Evolutionary conservation across 2,113 vertebrate genomes (phyloP).

Genomic region (Colinus virginianus): DNA sequence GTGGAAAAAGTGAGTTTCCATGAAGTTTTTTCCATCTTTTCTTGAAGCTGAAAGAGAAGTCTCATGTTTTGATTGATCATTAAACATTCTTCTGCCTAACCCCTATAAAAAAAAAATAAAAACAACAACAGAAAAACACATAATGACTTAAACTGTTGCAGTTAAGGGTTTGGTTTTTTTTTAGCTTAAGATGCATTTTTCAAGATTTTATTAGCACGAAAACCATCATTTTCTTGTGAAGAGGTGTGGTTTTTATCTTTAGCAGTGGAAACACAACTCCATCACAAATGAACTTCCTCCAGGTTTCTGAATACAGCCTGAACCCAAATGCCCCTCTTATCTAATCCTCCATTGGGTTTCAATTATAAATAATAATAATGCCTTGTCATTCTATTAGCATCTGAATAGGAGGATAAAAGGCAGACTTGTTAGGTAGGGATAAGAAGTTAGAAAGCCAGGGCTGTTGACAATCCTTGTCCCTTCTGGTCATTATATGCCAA

Average conservation of each 20-base stretch:
- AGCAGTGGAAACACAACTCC: neutral
- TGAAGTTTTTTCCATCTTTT: neutral
- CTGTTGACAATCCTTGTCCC: neutral
- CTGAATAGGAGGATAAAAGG: neutral
- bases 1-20: neutral
- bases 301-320: neutral
- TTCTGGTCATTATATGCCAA: neutral
- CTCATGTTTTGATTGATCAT: neutral
- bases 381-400: neutral
- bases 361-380: neutral
- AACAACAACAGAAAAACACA: neutral
- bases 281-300: neutral
- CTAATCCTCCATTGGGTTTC: neutral
- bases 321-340: neutral
- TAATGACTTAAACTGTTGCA: no score
- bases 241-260: neutral
- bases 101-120: neutral
- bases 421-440: fast-evolving
- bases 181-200: neutral
- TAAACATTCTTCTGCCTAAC: neutral
- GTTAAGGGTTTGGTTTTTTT: neutral
- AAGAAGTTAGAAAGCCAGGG: neutral
- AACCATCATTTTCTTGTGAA: neutral
- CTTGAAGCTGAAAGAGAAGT: neutral
- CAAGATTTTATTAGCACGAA: neutral